Conservation (phyloP, 2,797 vertebrate species). For the Chrosomus eos region DNA sequence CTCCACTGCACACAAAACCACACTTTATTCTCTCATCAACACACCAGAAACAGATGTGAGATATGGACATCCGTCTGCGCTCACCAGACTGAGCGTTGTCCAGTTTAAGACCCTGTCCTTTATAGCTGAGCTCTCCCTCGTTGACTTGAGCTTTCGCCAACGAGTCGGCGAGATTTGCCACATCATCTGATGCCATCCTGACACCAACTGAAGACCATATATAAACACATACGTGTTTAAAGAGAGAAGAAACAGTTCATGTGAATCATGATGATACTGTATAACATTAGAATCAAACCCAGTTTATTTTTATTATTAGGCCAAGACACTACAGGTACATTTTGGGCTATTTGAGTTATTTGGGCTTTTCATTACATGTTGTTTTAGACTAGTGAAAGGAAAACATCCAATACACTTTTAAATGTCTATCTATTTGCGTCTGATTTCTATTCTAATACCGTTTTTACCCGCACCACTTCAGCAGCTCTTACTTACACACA, state of each 20-base stretch:
- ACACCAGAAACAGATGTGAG: neutral
- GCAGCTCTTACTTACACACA: neutral
- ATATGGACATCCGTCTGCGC: slow-evolving; percentile 49
- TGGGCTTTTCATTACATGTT: neutral
- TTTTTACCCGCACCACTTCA: too few species aligned
- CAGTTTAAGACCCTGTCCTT: slow-evolving; percentile 92
- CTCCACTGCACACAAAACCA: slow-evolving; percentile 74
- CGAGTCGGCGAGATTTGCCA: slow-evolving; percentile 87
- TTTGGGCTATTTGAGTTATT: neutral
- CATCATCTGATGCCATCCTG: slow-evolving; percentile 92
- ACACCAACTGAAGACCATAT: slow-evolving; percentile 50
- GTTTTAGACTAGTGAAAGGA: neutral
- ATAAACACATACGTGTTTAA: neutral
- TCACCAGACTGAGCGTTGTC: slow-evolving; percentile 92
- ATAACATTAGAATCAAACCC: neutral
- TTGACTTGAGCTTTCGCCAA: slow-evolving; percentile 90
- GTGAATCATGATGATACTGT: neutral
- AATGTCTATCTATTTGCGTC: neutral
- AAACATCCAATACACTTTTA: neutral
- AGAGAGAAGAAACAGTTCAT: neutral
- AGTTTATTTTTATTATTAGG: neutral
- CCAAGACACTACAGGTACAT: too few species aligned
- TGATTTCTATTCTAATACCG: neutral
- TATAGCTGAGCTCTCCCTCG: slow-evolving; percentile 93
- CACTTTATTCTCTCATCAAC: neutral